Evolutionary conservation across 1,140 invertebrate genomes (phyloP).

Genomic region (Bombus sibiricus): DNA sequence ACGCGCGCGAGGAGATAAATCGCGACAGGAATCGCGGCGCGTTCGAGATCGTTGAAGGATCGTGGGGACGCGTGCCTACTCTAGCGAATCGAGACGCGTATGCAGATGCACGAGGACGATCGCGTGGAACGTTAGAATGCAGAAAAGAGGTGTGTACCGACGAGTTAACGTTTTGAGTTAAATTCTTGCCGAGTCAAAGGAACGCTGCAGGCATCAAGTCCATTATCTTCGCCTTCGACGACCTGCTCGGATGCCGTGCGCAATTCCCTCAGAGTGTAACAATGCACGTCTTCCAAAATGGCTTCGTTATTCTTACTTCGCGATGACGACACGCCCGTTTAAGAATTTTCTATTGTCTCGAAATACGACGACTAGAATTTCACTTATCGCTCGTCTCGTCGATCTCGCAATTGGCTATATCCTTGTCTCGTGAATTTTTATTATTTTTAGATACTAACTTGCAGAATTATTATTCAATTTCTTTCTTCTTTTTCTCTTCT

Average conservation of each 20-base stretch:
- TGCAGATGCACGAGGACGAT: slow-evolving; percentile 53
- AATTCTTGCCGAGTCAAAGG: slow-evolving; percentile 64
- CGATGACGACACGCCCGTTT: neutral
- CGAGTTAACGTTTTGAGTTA: slow-evolving; percentile 62
- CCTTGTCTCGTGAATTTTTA: neutral
- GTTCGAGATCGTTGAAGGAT: neutral
- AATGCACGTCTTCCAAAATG: slow-evolving; percentile 2
- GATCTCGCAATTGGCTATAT: neutral
- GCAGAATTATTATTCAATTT: neutral
- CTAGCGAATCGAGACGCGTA: slow-evolving; percentile 31
- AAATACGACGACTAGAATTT: neutral
- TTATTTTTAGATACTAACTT: neutral
- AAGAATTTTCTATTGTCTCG: neutral
- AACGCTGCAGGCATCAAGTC: slow-evolving; percentile 37
- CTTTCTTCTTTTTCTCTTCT: too few relatives aligned
- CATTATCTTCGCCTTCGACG: slow-evolving; percentile 33
- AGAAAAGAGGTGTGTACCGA: slow-evolving; percentile 65
- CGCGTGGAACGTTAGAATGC: slow-evolving; percentile 56
- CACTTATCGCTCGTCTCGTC: neutral
- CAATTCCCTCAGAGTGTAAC: slow-evolving; percentile 12
- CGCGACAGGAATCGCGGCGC: neutral
- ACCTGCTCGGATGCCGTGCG: slow-evolving; percentile 16
- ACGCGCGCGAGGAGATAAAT: neutral
- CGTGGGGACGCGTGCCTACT: neutral
- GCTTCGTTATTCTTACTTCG: neutral